Evolutionary conservation across 1,140 invertebrate genomes (phyloP), one percentile per base, ranked within the genome.

Genomic region (Hydropsyche tenuis): DNA sequence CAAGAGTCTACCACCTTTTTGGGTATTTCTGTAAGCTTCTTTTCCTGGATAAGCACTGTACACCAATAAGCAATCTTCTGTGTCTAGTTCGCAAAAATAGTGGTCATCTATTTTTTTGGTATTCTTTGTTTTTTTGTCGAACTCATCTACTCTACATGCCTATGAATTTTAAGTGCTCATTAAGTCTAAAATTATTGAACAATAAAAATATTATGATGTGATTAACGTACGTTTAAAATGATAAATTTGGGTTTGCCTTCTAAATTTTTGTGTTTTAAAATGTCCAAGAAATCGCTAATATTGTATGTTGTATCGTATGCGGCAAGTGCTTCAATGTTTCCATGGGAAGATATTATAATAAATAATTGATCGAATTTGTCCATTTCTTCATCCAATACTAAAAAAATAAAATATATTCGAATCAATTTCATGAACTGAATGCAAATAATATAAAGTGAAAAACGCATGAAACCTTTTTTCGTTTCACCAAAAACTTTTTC

Each of bases 171-270:
- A 42, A 30, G 51, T 53, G 11, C 11, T 53, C n/a, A n/a, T n/a
- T n/a, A n/a, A n/a, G n/a, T n/a, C n/a, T n/a, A n/a, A n/a, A n/a
- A n/a, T n/a, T n/a, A n/a, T n/a, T n/a, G n/a, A n/a, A n/a, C n/a
- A n/a, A n/a, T n/a, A n/a, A 30, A 27, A 64, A 1, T 64, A 64
- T 30, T n/a, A 45, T 11, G 1, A 43, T 66, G n/a, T 27, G 9
- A n/a, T n/a, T 30, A 5, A 65, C 65, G 9, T 20, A 68, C 43
- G 7, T 68, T 43, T 6, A 68, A 23, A 1, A 68, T 23, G 1
- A 68, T 45, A 3, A 68, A 18, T 48, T 68, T 68, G 25, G 65
- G 65, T 46, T 46, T 68, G 1, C 23, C 65, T 7, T 43, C 16
- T 9, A 45, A 5, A 14, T 12, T 48, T 46, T 23, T 23, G n/a